phyloP scores from a whole-genome alignment of 2,113 vertebrate species.

The Madoqua kirkii region DNA sequence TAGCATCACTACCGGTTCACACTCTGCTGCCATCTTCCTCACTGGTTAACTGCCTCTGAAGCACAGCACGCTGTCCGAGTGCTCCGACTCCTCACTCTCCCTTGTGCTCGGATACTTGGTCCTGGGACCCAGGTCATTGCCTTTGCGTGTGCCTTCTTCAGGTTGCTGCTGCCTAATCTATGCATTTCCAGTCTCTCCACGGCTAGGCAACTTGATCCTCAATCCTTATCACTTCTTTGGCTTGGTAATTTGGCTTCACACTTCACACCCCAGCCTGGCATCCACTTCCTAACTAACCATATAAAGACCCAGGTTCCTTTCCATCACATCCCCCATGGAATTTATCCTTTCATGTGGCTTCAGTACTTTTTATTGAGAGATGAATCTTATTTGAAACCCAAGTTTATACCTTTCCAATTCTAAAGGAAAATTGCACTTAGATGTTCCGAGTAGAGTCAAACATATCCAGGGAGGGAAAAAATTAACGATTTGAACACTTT shows the following conservation, averaged over 20 bases:
- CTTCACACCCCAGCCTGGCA: not conserved
- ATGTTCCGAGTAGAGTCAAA: not conserved
- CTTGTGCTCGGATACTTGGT: not conserved
- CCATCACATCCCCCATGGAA: not conserved
- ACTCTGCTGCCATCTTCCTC: not conserved
- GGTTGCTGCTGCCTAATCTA: not conserved
- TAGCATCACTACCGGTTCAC: not conserved
- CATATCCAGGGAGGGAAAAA: not conserved
- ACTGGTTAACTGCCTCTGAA: not conserved
- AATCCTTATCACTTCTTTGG: not conserved
- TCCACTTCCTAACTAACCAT: not conserved
- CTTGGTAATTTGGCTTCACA: not conserved
- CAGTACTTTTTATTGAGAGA: not conserved
- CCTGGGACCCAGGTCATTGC: not conserved
- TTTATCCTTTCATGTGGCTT: not conserved
- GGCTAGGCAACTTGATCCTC: not conserved
- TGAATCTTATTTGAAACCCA: not conserved
- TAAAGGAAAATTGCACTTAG: not conserved
- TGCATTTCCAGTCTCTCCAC: not conserved
- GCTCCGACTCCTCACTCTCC: not conserved
- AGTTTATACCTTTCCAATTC: not conserved
- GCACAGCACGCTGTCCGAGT: not conserved
- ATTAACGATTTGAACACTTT: not conserved
- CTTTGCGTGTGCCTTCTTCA: not conserved
- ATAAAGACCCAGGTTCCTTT: not conserved